phyloP scores from a whole-genome alignment of 2,797 vertebrate genomes.

The Smutsia gigantea region DNA sequence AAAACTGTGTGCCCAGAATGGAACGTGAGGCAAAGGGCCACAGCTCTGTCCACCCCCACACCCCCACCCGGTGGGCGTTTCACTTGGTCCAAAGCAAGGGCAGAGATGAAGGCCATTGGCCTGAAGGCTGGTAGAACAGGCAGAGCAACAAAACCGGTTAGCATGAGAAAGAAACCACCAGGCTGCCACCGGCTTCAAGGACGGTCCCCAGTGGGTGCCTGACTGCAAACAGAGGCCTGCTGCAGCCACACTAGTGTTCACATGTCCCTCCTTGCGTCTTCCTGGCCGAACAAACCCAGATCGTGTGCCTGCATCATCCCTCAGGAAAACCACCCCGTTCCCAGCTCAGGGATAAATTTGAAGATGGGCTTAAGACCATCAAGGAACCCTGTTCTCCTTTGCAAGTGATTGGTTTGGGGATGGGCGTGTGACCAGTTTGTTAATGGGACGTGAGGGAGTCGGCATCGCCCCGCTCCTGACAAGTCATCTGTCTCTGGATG shows the following conservation, averaged over 20 bases:
- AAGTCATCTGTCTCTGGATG: not conserved
- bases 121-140: not conserved
- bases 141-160: not conserved
- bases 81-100: not conserved
- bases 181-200: not conserved
- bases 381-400: not conserved
- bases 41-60: not conserved
- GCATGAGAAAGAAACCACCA: constrained; percentile 9
- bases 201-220: not conserved
- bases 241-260: accelerated
- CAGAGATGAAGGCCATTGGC: not conserved
- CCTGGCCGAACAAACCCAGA: not conserved
- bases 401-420: not conserved
- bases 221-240: not conserved
- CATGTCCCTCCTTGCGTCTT: not conserved
- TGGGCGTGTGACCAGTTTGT: not conserved
- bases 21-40: not conserved
- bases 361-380: not conserved
- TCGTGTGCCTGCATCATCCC: accelerated
- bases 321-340: not conserved
- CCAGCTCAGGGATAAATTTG: not conserved
- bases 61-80: not conserved
- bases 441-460: not conserved
- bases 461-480: not conserved
- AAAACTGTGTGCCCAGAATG: not conserved